A percentile compares a stretch with the other conserved stretches of the same genome.
Evolutionary conservation across 2,797 vertebrate genomes (phyloP).

Genomic region (Acrossocheilus fasciatus): DNA sequence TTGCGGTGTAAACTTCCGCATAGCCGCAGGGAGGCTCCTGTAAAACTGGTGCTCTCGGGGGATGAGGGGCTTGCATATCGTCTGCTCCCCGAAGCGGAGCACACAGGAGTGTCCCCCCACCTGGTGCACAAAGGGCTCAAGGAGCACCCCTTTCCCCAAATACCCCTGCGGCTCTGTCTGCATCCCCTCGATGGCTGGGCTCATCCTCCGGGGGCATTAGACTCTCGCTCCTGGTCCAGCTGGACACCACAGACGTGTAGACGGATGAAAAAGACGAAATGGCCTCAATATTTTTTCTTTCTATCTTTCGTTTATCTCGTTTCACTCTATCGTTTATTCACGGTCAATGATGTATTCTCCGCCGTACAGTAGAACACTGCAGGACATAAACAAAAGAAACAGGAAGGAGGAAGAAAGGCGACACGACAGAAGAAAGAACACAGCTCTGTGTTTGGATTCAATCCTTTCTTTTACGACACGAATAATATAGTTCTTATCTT

Average conservation of each 20-base stretch:
- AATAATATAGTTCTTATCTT: neutral
- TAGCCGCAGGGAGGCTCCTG: slow-evolving; percentile 94
- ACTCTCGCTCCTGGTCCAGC: slow-evolving; percentile 69
- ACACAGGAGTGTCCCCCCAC: slow-evolving; percentile 98
- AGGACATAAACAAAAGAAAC: slow-evolving; percentile 74
- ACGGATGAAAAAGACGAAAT: slow-evolving; percentile 40
- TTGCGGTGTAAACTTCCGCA: slow-evolving; percentile 97
- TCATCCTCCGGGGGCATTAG: slow-evolving; percentile 98
- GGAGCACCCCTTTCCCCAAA: slow-evolving; percentile 90
- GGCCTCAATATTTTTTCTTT: slow-evolving; percentile 61
- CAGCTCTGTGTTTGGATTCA: slow-evolving; percentile 30
- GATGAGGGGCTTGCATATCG: slow-evolving; percentile 98
- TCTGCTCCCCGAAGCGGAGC: slow-evolving; percentile 97
- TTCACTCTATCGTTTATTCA: slow-evolving; percentile 9
- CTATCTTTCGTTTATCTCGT: neutral
- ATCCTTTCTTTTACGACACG: slow-evolving; percentile 55
- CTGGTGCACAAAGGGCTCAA: slow-evolving; percentile 99
- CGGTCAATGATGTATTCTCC: slow-evolving; percentile 14
- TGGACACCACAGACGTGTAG: slow-evolving; percentile 28
- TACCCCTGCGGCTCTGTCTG: slow-evolving; percentile 88
- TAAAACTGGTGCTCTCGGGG: slow-evolving; percentile 98
- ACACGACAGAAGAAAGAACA: slow-evolving; percentile 53
- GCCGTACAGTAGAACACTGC: slow-evolving; percentile 53
- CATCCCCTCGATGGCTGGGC: slow-evolving; percentile 98
- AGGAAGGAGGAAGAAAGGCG: slow-evolving; percentile 66